These are phyloP conservation scores for Sternotherus odoratus DNA, from an alignment of 2,797 vertebrate genomes.

Conservation along the genomic window DNA sequence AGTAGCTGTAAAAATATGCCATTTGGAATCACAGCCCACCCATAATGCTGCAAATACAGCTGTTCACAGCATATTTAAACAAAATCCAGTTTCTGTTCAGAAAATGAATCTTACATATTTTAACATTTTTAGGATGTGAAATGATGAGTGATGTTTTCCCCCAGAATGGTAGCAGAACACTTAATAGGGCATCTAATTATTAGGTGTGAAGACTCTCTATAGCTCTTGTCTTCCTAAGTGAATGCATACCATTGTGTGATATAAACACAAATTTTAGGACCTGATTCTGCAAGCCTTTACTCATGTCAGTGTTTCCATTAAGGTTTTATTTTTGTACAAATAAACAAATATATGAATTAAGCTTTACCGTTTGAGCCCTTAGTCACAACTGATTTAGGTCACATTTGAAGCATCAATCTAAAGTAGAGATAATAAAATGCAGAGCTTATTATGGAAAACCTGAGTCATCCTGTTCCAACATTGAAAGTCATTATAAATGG, in stretches of 20 bases:
- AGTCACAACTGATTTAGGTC: background rate
- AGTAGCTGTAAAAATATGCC: background rate
- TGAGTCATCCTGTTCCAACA: background rate
- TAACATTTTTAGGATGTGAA: background rate
- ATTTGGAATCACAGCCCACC: background rate
- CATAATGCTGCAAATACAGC: background rate
- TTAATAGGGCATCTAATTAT: background rate
- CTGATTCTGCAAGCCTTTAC: background rate
- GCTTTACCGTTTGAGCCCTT: background rate
- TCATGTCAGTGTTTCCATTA: constrained; percentile 21
- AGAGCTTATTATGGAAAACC: background rate
- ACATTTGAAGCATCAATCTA: background rate
- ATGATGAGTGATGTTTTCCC: background rate
- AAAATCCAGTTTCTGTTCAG: background rate
- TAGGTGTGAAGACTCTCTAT: background rate
- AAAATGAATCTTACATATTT: constrained; percentile 7
- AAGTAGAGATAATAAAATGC: background rate
- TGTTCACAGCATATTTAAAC: background rate
- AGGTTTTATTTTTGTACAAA: background rate
- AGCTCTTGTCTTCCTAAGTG: background rate
- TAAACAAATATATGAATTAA: constrained; percentile 32
- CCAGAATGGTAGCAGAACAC: background rate
- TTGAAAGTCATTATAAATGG: background rate
- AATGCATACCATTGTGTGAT: background rate
- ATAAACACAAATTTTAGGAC: constrained; percentile 20